Evolutionary conservation across 2,113 vertebrate genomes (phyloP).

Genomic region (Hyaena hyaena): DNA sequence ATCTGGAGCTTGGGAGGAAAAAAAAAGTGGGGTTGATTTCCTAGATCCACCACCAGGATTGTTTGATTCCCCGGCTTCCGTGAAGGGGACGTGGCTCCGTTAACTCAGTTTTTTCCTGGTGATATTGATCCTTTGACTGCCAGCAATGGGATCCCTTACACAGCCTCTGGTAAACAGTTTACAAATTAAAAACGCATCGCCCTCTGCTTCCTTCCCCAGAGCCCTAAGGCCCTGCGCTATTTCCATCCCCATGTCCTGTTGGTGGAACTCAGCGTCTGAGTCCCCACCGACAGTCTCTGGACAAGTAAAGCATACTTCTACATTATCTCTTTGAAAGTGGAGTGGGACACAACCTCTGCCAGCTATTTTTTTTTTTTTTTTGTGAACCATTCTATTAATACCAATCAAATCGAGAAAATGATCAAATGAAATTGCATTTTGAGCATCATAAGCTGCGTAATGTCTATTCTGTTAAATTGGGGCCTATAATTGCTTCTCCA

Average conservation of each 20-base stretch:
- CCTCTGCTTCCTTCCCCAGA: background rate
- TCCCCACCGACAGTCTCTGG: slow-evolving; percentile 71
- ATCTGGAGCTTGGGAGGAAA: background rate
- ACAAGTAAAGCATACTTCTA: slow-evolving; percentile 89
- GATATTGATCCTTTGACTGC: background rate
- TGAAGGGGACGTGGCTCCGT: background rate
- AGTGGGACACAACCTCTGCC: slow-evolving; percentile 93
- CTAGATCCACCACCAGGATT: background rate
- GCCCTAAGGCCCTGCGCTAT: background rate
- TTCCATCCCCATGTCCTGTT: slow-evolving; percentile 66
- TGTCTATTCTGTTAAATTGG: slow-evolving; percentile 99
- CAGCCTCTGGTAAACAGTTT: background rate
- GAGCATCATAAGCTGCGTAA: slow-evolving; percentile 99
- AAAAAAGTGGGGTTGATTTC: background rate
- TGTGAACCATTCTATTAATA: slow-evolving; percentile 96
- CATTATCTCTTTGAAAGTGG: slow-evolving; percentile 92
- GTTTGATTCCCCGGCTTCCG: background rate
- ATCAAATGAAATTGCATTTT: slow-evolving; percentile 98
- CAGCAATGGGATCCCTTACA: rapidly evolving
- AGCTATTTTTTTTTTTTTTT: slow-evolving; percentile 89
- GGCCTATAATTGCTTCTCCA: slow-evolving; percentile 97
- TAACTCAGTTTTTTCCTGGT: background rate
- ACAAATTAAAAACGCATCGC: background rate
- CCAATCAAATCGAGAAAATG: slow-evolving; percentile 99
- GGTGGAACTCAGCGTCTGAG: slow-evolving; percentile 72